Conservation (phyloP, 2,113 vertebrate species). For the Martes martes region DNA sequence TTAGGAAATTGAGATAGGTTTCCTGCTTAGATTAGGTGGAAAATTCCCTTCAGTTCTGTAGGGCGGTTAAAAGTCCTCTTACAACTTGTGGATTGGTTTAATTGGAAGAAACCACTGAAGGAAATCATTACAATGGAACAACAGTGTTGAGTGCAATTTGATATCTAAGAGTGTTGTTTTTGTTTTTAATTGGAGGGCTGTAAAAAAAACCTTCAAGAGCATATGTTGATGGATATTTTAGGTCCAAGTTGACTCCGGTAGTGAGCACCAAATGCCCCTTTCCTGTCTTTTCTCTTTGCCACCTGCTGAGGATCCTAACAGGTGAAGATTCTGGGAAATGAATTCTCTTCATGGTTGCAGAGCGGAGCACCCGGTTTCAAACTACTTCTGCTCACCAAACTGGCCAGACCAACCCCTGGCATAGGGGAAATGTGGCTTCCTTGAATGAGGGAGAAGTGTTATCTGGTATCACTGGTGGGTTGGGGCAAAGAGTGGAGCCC, state of each 20-base stretch:
- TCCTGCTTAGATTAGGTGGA: slow-evolving; percentile 22
- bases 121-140: background rate
- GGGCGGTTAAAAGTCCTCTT: background rate
- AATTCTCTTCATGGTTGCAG: background rate
- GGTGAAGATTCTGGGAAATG: background rate
- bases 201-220: background rate
- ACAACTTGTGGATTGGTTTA: background rate
- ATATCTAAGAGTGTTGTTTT: background rate
- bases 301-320: no score
- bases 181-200: background rate
- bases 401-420: background rate
- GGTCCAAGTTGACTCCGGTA: background rate
- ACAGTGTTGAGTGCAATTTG: background rate
- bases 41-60: slow-evolving; percentile 19
- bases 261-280: background rate
- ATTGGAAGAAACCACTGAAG: background rate
- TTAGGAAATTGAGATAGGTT: slow-evolving; percentile 12
- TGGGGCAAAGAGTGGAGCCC: background rate
- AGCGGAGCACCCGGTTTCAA: background rate
- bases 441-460: background rate
- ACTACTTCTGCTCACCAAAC: background rate
- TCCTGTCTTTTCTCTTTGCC: background rate
- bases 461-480: background rate
- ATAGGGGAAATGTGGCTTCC: background rate
- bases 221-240: background rate